phyloP scores from a whole-genome alignment of 2,888 invertebrate species.

The Serripes groenlandicus region DNA sequence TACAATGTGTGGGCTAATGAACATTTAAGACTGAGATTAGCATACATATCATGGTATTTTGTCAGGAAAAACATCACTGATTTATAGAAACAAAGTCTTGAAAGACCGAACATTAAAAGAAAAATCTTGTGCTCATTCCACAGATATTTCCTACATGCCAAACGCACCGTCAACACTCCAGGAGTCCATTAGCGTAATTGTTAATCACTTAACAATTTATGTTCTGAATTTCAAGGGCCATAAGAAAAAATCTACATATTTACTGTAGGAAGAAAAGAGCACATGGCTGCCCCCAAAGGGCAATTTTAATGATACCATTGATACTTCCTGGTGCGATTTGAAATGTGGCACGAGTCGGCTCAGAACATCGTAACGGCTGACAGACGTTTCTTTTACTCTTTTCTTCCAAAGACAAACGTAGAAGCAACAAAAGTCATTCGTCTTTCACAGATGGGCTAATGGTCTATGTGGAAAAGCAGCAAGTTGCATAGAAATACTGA shows the following conservation, averaged over 20 bases:
- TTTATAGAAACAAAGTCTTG: too few species aligned
- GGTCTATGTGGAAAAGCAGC: too few species aligned
- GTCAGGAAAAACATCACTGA: too few species aligned
- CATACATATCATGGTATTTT: too few species aligned
- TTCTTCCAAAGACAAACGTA: too few species aligned
- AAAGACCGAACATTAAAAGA: background rate
- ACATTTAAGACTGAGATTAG: too few species aligned
- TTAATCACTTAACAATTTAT: constrained; percentile 69
- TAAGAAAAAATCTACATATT: constrained; percentile 28
- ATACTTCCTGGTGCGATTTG: background rate
- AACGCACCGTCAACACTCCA: constrained; percentile 16
- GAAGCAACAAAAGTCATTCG: too few species aligned
- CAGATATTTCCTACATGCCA: constrained; percentile 39
- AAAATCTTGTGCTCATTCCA: constrained; percentile 3
- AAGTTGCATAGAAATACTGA: too few species aligned
- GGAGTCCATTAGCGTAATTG: constrained; percentile 67
- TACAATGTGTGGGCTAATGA: too few species aligned
- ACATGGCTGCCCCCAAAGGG: background rate
- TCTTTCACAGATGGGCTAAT: too few species aligned
- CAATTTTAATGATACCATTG: background rate
- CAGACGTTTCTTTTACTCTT: too few species aligned
- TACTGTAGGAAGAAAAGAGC: background rate
- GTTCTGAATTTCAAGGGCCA: constrained; percentile 52
- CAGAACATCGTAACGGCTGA: too few species aligned
- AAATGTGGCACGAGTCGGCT: background rate